phyloP scores from a whole-genome alignment of 2,888 invertebrate genomes.

The Leptodirus hochenwartii region DNA sequence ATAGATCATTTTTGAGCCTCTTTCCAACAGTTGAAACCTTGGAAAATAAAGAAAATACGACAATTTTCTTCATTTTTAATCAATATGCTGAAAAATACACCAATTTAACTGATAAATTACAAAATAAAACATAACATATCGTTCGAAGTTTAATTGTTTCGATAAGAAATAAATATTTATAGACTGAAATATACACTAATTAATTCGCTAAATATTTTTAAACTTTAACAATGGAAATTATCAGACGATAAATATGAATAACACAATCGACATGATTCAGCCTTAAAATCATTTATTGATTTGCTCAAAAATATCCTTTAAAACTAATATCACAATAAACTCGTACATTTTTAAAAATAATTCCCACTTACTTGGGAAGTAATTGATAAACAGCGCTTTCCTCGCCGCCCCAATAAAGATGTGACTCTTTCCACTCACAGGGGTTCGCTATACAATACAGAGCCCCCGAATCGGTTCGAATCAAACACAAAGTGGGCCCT shows the following conservation, averaged over 20 bases:
- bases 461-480: conserved; percentile 38
- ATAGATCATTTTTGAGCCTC: conserved; percentile 60
- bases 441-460: conserved; percentile 61
- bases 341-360: too few species aligned
- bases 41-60: conserved; percentile 11
- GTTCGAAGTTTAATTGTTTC: too few species aligned
- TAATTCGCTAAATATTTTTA: too few species aligned
- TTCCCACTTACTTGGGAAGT: conserved; percentile 41
- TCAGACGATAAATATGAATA: too few species aligned
- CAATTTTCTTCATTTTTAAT: conserved; percentile 3
- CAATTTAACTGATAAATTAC: background rate
- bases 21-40: conserved; percentile 38
- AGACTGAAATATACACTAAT: too few species aligned
- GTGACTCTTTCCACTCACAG: conserved; percentile 71
- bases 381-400: conserved; percentile 62
- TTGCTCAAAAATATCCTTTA: too few species aligned
- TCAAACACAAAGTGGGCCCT: conserved; percentile 43
- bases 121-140: conserved; percentile 1
- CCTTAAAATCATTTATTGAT: too few species aligned
- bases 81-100: conserved; percentile 8
- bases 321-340: too few species aligned
- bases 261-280: too few species aligned
- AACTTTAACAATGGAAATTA: too few species aligned
- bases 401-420: conserved; percentile 69
- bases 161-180: too few species aligned